These are phyloP conservation scores for Epizoanthus stellaris DNA, from an alignment of 92 coral and sea anemone species.

Conservation along the genomic window DNA sequence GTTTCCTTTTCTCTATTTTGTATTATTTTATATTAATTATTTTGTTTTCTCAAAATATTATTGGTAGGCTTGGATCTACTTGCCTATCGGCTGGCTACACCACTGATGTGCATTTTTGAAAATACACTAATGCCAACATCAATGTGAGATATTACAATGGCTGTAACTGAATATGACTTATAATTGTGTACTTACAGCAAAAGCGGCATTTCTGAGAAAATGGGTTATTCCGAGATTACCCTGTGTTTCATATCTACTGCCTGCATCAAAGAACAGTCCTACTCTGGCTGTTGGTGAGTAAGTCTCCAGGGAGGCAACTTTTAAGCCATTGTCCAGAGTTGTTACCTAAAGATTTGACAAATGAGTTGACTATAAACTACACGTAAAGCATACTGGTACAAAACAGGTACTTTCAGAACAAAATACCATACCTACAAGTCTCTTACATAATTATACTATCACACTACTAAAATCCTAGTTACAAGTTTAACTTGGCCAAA, in stretches of 20 bases:
- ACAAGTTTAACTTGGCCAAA: neutral
- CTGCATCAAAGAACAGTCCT: constrained; percentile 93
- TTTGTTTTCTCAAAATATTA: too few relatives aligned
- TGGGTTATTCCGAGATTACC: constrained; percentile 89
- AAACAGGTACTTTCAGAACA: too few relatives aligned
- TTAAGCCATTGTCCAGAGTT: constrained; percentile 86
- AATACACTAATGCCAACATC: neutral
- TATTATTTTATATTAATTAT: too few relatives aligned
- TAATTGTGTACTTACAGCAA: constrained; percentile 64
- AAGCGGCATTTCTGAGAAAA: constrained; percentile 86
- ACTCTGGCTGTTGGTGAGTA: constrained; percentile 78
- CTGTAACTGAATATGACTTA: neutral
- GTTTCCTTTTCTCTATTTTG: too few relatives aligned
- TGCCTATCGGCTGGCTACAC: neutral
- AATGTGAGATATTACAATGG: neutral
- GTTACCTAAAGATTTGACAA: constrained; percentile 66
- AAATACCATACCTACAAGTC: too few relatives aligned
- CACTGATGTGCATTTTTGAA: neutral
- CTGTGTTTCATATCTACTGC: constrained; percentile 91
- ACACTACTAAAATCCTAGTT: too few relatives aligned
- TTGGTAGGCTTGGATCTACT: too few relatives aligned
- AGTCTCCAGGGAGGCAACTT: constrained; percentile 92
- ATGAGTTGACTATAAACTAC: neutral
- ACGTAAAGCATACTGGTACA: neutral
- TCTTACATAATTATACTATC: too few relatives aligned